phyloP scores from a whole-genome alignment of 2,888 invertebrate genomes.

The Drosophila pegasa region DNA sequence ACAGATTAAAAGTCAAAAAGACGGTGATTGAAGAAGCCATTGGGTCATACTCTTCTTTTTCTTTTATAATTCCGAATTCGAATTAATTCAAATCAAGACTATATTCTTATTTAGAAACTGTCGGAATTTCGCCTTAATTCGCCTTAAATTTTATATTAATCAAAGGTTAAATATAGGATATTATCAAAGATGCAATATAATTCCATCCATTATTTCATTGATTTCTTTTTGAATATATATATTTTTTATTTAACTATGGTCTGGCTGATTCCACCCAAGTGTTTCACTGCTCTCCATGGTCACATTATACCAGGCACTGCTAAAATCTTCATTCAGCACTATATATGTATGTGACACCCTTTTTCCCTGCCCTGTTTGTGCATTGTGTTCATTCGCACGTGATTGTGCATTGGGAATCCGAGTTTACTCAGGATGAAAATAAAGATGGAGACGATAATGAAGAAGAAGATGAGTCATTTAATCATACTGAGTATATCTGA shows the following conservation, averaged over 20 bases:
- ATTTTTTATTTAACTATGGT: background rate
- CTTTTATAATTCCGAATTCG: no score
- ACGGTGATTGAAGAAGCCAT: no score
- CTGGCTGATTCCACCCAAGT: background rate
- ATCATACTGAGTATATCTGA: conserved; percentile 8
- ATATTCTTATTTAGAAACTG: no score
- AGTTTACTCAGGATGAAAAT: background rate
- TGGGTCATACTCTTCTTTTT: no score
- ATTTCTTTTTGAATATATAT: background rate
- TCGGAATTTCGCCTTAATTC: no score
- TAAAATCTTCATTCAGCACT: background rate
- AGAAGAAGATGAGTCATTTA: conserved; percentile 5
- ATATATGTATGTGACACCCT: background rate
- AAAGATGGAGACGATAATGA: background rate
- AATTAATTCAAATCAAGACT: no score
- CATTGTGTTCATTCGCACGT: conserved; percentile 19
- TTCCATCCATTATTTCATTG: background rate
- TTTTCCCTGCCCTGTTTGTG: conserved; percentile 3
- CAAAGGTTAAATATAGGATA: background rate
- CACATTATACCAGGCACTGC: conserved; percentile 4
- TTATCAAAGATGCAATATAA: no score
- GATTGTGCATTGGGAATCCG: conserved; percentile 28
- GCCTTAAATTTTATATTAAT: background rate
- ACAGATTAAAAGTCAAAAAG: no score
- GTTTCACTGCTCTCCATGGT: conserved; percentile 10